These are phyloP conservation scores for Xanthia togata DNA, from an alignment of 2,888 invertebrate genomes.

Conservation along the genomic window DNA sequence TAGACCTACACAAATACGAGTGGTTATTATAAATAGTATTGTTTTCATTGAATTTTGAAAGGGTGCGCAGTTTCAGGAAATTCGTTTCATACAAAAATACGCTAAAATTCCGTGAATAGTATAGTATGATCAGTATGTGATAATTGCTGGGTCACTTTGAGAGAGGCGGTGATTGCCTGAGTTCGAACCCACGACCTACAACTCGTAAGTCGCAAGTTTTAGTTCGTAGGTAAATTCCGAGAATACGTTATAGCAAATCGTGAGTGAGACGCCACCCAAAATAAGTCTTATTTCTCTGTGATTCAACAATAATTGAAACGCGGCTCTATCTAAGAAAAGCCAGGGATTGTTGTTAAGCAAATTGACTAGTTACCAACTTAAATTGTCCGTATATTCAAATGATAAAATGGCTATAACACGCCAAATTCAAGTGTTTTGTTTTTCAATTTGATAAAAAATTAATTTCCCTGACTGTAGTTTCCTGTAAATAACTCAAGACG, in stretches of 20 bases:
- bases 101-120: not conserved
- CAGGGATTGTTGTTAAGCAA: not conserved
- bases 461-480: not conserved
- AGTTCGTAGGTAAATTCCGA: no score
- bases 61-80: slow-evolving; percentile 11
- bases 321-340: not conserved
- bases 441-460: not conserved
- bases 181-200: no score
- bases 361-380: not conserved
- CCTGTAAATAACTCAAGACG: not conserved
- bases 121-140: no score
- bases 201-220: no score
- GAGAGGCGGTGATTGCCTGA: no score
- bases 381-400: not conserved
- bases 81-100: not conserved
- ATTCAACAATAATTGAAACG: not conserved
- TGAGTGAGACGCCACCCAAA: not conserved
- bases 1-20: slow-evolving; percentile 71
- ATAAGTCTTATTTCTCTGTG: not conserved
- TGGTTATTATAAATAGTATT: slow-evolving; percentile 28
- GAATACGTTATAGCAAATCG: not conserved
- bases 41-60: slow-evolving; percentile 50
- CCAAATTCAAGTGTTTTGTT: no score
- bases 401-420: not conserved
- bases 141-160: no score